phyloP scores from a whole-genome alignment of 1,140 invertebrate species.

The Drosophila bifasciata region DNA sequence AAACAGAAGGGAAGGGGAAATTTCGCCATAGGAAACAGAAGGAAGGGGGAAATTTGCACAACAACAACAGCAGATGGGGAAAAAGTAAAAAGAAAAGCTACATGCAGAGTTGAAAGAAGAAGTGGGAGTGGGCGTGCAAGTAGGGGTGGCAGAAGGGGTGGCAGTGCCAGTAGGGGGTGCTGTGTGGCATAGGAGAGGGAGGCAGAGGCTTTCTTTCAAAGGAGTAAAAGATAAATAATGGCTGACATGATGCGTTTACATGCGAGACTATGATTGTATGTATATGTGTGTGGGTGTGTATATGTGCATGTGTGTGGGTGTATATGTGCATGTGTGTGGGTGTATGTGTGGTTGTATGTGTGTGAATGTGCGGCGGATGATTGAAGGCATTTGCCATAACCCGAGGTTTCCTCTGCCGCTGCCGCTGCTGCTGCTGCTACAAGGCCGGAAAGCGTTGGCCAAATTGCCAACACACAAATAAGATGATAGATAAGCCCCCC shows the following conservation, averaged over 20 bases:
- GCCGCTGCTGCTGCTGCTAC: slow-evolving; percentile 38
- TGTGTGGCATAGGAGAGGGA: not conserved
- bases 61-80: slow-evolving; percentile 33
- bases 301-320: slow-evolving; percentile 34
- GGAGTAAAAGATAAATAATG: slow-evolving; percentile 79
- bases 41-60: slow-evolving; percentile 37
- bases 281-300: not conserved
- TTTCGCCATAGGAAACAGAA: slow-evolving; percentile 71
- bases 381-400: slow-evolving; percentile 65
- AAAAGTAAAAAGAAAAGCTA: slow-evolving; percentile 26
- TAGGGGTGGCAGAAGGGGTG: slow-evolving; percentile 10
- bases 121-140: not conserved
- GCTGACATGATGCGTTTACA: slow-evolving; percentile 64
- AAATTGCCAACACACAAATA: slow-evolving; percentile 43
- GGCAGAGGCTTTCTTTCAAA: slow-evolving; percentile 58
- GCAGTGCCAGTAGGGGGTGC: slow-evolving; percentile 7
- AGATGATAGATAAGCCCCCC: slow-evolving; percentile 71
- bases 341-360: slow-evolving; percentile 26
- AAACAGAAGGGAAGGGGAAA: slow-evolving; percentile 53
- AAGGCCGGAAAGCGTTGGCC: slow-evolving; percentile 21
- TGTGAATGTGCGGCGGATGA: slow-evolving; percentile 51
- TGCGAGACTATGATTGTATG: slow-evolving; percentile 17
- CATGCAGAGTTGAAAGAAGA: slow-evolving; percentile 52
- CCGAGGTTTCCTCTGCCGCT: slow-evolving; percentile 34
- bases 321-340: not conserved